Conservation (phyloP, 2,797 vertebrate species). For the Thaleichthys pacificus region DNA sequence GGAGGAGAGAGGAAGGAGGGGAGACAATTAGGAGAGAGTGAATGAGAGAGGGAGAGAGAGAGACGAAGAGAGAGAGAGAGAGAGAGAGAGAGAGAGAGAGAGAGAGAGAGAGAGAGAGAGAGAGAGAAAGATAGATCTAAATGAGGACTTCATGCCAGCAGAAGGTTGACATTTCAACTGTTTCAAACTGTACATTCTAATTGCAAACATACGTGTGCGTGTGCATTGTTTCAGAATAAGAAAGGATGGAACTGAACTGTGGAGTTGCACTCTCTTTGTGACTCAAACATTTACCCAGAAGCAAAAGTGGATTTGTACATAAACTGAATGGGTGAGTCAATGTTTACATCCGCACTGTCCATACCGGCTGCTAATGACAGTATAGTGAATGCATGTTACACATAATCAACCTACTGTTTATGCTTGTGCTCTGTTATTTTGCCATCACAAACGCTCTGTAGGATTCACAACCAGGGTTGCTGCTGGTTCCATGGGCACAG, state of each 20-base stretch:
- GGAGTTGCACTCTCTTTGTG: neutral
- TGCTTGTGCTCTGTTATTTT: neutral
- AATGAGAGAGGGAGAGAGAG: slow-evolving; percentile 16
- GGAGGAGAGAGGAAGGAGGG: neutral
- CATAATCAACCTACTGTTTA: slow-evolving; percentile 28
- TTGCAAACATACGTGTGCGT: neutral
- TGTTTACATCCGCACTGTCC: neutral
- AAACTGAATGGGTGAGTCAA: neutral
- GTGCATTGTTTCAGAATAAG: slow-evolving; percentile 41
- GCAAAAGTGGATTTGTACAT: neutral
- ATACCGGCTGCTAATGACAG: neutral
- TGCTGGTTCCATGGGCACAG: neutral
- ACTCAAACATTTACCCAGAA: neutral
- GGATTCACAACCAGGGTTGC: neutral
- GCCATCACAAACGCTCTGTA: neutral
- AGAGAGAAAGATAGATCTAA: slow-evolving; percentile 15
- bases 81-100: slow-evolving; percentile 4
- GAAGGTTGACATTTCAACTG: slow-evolving; percentile 13
- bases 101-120: neutral
- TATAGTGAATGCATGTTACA: slow-evolving; percentile 22
- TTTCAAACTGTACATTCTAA: too few relatives aligned
- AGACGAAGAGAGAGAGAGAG: neutral
- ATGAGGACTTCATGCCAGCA: slow-evolving; percentile 62
- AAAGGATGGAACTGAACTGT: slow-evolving; percentile 35
- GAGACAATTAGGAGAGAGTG: slow-evolving; percentile 20